Conservation (phyloP, 2,113 vertebrate genomes). For the Chloropsis hardwickii region DNA sequence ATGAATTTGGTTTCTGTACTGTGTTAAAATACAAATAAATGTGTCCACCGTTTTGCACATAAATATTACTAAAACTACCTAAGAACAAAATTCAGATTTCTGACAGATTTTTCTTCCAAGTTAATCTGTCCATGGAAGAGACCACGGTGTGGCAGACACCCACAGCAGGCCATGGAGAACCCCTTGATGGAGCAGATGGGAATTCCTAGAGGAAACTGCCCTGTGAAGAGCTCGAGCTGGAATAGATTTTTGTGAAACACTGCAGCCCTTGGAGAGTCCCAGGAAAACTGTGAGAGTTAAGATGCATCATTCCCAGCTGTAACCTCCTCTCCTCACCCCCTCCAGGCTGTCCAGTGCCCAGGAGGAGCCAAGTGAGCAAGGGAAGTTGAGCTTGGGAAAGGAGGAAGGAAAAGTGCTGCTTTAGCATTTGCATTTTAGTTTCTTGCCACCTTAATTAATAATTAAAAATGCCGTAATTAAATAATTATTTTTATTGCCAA, state of each 20-base stretch:
- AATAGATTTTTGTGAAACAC: not conserved
- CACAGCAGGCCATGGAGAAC: not conserved
- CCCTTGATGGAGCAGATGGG: not conserved
- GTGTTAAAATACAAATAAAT: not conserved
- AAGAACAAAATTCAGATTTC: not conserved
- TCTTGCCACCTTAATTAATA: not conserved
- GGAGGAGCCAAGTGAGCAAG: not conserved
- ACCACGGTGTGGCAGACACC: not conserved
- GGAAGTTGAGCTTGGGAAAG: not conserved
- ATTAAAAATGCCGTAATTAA: not conserved
- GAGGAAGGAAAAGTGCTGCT: not conserved
- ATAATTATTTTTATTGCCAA: not conserved
- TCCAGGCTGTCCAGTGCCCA: not conserved
- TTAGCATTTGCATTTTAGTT: not conserved
- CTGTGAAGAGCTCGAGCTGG: fast-evolving
- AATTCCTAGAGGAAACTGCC: not conserved
- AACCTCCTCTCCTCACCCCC: not conserved
- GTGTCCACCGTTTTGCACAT: not conserved
- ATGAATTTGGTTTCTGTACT: not conserved
- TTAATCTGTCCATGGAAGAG: not conserved
- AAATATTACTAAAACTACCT: not conserved
- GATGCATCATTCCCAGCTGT: fast-evolving
- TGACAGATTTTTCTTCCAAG: not conserved
- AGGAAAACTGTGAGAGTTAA: not conserved
- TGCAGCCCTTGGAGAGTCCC: not conserved